Base-by-base conservation (phyloP, 2,797 vertebrate species). In the Toxotes lorentzi region DNA sequence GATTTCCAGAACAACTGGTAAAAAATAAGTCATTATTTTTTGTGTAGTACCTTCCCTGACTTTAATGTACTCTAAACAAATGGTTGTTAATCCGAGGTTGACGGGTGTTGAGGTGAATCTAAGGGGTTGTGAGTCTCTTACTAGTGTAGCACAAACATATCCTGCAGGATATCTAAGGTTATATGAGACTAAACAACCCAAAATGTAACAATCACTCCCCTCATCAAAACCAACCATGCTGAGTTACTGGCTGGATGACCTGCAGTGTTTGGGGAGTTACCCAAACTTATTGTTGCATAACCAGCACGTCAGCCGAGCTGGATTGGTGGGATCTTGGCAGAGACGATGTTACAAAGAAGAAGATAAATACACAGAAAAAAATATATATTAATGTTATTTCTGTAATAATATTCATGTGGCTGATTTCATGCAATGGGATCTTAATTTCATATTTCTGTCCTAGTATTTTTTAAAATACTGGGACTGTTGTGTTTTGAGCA, bases 251-350 rank as follows among this genome's bases (percentile, higher is more conserved):
- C 47, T 64, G 53, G 45, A 53, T 23, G 19, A 47, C 13, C 61
- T 27, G 43, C 19, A 58, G 27, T 30, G 27, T 30, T 53, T 53
- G 8, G 11, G 13, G 41, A 38, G 17, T 5, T 10, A 76, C 53
- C 70, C 30, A 47, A 9, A 43, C 9, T 76, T 56, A 41, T 2
- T 56, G 74, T 77, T 86, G 30, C 41, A 8, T 38, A 75, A 66
- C 65, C 50, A 21, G 48, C 61, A 66, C 13, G 4, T 45, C 38
- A n/a, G 60, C n/a, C 43, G 19, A 54, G 68, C n/a, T 67, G 47
- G 43, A 61, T 4, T 53, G 64, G 53, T 87, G 81, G 80, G 72
- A 85, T 74, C 70, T 76, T 80, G 78, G 69, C 71, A 67, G 5
- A 40, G 35, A 43, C 9, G 17, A 70, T 10, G 24, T 32, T 40